Base-by-base conservation (phyloP, 1,140 invertebrate species). In the Sarcophaga bullata region DNA sequence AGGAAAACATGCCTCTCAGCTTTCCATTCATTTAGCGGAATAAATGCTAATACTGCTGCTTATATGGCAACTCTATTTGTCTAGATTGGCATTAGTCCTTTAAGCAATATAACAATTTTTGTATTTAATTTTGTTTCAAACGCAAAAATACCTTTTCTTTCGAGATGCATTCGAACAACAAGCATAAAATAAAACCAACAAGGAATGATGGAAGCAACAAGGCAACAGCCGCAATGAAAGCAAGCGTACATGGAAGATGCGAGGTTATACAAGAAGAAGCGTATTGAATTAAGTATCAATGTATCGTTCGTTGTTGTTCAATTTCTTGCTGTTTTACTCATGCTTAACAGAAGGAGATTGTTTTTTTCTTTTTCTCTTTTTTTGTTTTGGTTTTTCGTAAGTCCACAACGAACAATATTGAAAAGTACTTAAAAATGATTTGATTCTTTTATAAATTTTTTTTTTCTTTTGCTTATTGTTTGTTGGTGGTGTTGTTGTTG, bases 391-490 rank as follows among this genome's bases (percentile, higher is more conserved):
- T n/a, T 7, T 68, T 68, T 68, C 15, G 62, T 68, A 19, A 19
- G 62, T 68, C 62, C 62, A 68, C 62, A 68, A 68, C 62, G 17
- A 68, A 68, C 62, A 68, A 68, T 68, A 68, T 68, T 68, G 62
- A 68, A 68, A 68, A 68, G 62, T 68, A 68, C 62, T 68, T 68
- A 68, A 68, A 62, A 68, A 68, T 19, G 17, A 68, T 19, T n/a
- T 68, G 62, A 19, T 68, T 37, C 25, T 37, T 37, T 37, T 37
- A 37, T 37, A 37, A 37, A 2, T 37, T 37, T 4, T 37, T 37
- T 37, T 37, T 2, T 4, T 37, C 25, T 37, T 4, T 37, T 4
- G 1, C 25, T 37, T 2, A 1, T 37, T 37, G 1, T 37, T n/a
- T n/a, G n/a, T n/a, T n/a, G n/a, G n/a, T n/a, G n/a, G n/a, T 37